Evolutionary conservation across 2,888 invertebrate species (phyloP).

Genomic region (Hydropsyche betteni): DNA sequence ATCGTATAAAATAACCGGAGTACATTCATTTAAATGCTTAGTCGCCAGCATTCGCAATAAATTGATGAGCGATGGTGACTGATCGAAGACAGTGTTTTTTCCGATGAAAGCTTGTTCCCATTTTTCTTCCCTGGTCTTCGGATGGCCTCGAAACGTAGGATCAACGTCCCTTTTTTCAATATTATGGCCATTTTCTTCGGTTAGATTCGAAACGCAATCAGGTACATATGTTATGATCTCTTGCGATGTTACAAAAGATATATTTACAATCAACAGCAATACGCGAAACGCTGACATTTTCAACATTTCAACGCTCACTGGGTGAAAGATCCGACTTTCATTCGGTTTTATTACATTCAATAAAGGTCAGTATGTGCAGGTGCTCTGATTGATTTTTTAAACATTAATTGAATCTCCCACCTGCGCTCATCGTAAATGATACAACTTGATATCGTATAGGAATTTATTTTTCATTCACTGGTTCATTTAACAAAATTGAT

Average conservation of each 20-base stretch:
- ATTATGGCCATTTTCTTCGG: not conserved
- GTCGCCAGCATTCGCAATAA: constrained; percentile 69
- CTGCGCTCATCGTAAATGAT: not conserved
- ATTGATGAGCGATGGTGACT: constrained; percentile 68
- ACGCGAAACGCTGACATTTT: too few relatives aligned
- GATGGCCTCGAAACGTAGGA: constrained; percentile 67
- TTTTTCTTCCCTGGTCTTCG: constrained; percentile 67
- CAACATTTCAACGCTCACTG: not conserved
- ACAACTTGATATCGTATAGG: constrained; percentile 41
- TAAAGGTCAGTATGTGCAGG: constrained; percentile 59
- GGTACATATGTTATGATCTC: constrained; percentile 57
- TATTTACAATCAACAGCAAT: too few relatives aligned
- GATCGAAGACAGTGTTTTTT: constrained; percentile 59
- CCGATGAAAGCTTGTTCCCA: constrained; percentile 66
- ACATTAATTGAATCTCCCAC: constrained; percentile 50
- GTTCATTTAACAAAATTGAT: constrained; percentile 34
- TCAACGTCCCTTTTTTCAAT: constrained; percentile 61
- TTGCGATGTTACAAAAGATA: constrained; percentile 53
- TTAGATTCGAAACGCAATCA: constrained; percentile 32
- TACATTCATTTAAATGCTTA: constrained; percentile 71
- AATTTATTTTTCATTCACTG: constrained; percentile 52
- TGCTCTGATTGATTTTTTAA: constrained; percentile 64
- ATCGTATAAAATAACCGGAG: constrained; percentile 75
- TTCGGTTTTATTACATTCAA: constrained; percentile 14
- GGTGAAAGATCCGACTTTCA: not conserved